Evolutionary conservation across 2,797 vertebrate genomes (phyloP).

Genomic region (Pangasius krempfi): DNA sequence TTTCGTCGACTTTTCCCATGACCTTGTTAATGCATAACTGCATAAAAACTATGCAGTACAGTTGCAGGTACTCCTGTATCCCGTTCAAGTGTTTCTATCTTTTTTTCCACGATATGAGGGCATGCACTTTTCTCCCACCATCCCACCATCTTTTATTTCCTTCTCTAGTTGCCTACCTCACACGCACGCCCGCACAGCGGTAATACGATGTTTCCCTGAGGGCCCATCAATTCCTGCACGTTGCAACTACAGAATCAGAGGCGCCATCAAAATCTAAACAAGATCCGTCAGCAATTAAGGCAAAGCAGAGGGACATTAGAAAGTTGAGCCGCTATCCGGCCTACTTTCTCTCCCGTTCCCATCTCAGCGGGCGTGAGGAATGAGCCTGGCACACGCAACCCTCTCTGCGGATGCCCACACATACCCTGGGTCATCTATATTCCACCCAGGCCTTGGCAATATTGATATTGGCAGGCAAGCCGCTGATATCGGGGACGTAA

Average conservation of each 20-base stretch:
- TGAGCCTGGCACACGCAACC: slow-evolving; percentile 71
- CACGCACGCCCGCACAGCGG: slow-evolving; percentile 53
- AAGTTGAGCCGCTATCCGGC: slow-evolving; percentile 79
- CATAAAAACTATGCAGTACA: not conserved
- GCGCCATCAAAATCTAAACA: slow-evolving; percentile 80
- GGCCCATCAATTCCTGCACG: slow-evolving; percentile 80
- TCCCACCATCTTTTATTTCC: slow-evolving; percentile 42
- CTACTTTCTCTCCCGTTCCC: slow-evolving; percentile 73
- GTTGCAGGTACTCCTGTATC: not conserved
- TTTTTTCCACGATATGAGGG: not conserved
- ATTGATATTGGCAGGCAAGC: slow-evolving; percentile 84
- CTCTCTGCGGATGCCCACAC: slow-evolving; percentile 74
- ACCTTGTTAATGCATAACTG: not conserved
- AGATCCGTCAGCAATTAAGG: slow-evolving; percentile 82
- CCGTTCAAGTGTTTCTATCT: not conserved
- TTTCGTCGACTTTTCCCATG: slow-evolving; percentile 1
- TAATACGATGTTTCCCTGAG: slow-evolving; percentile 77
- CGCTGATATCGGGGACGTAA: slow-evolving; percentile 84
- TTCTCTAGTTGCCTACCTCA: slow-evolving; percentile 23
- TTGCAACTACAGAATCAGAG: slow-evolving; percentile 74
- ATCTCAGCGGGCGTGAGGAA: slow-evolving; percentile 75
- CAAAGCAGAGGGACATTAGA: slow-evolving; percentile 81
- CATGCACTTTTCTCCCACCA: slow-evolving; percentile 27
- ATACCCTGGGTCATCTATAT: slow-evolving; percentile 83
- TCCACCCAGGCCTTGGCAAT: slow-evolving; percentile 82